Percentiles rank a stretch among this genome's conserved stretches.
Evolutionary conservation across 2,888 invertebrate species (phyloP).

Genomic region (Zelleria hepariella): DNA sequence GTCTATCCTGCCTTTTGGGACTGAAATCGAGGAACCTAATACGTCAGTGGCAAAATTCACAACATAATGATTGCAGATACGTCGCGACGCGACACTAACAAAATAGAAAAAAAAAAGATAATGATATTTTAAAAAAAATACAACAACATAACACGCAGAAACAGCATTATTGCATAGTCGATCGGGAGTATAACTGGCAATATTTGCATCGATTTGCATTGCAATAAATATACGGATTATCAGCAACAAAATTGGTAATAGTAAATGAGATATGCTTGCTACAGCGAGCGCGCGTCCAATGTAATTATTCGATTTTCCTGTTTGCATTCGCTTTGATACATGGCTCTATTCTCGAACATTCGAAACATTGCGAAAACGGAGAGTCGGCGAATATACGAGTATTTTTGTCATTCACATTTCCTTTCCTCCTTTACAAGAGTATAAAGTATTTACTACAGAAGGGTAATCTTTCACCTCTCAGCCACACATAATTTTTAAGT

Average conservation of each 20-base stretch:
- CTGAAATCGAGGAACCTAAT: no score
- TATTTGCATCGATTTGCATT: background rate
- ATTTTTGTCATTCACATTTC: background rate
- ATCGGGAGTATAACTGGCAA: background rate
- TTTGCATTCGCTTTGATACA: background rate
- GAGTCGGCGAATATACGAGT: background rate
- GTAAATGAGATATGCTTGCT: background rate
- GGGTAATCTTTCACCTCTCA: no score
- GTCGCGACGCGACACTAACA: no score
- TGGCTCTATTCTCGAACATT: background rate
- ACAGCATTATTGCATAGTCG: background rate
- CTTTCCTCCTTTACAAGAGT: background rate
- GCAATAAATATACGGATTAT: background rate
- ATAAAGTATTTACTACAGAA: no score
- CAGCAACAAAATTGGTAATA: background rate
- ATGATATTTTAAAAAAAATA: no score
- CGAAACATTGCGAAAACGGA: background rate
- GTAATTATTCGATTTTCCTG: background rate
- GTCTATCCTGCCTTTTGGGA: no score
- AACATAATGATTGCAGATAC: no score
- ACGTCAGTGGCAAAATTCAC: no score
- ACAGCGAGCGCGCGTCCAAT: background rate
- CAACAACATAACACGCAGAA: background rate
- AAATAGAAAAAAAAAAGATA: no score
- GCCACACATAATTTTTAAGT: no score